These are phyloP conservation scores for Amphiprion ocellaris DNA, from an alignment of 2,113 vertebrate genomes.

Conservation along the genomic window DNA sequence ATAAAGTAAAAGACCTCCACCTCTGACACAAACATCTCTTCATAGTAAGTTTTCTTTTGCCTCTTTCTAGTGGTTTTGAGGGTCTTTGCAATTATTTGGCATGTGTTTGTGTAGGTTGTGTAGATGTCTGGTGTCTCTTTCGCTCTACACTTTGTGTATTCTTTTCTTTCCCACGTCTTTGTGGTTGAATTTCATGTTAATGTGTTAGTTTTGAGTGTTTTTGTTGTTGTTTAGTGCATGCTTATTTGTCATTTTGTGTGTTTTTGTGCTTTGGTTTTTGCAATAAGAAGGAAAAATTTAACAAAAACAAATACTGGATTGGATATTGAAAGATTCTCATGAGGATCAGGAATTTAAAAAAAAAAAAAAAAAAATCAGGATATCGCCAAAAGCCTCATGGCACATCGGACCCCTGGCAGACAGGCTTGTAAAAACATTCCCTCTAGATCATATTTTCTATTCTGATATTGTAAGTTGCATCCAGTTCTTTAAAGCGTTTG, in stretches of 20 bases:
- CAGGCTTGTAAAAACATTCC: neutral
- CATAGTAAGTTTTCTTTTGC: too few relatives aligned
- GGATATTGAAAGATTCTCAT: neutral
- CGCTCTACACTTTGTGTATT: neutral
- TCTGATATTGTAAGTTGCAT: neutral
- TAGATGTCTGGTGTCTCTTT: neutral
- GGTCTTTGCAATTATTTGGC: too few relatives aligned
- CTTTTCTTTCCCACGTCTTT: neutral
- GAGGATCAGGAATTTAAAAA: neutral
- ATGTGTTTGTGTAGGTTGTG: too few relatives aligned
- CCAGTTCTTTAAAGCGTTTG: constrained; percentile 15
- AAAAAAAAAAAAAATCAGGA: neutral
- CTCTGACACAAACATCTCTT: too few relatives aligned
- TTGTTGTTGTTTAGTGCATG: neutral
- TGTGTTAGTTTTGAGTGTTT: neutral
- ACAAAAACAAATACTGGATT: constrained; percentile 3
- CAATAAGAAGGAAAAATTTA: constrained; percentile 10
- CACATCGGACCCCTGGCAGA: neutral
- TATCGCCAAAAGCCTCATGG: neutral
- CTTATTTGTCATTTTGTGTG: neutral
- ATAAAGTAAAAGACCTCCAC: too few relatives aligned
- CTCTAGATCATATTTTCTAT: constrained; percentile 2
- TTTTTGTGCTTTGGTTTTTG: neutral
- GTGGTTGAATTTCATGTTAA: neutral
- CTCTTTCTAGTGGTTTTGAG: too few relatives aligned